Evolutionary conservation across 2,113 vertebrate species (phyloP), one percentile per base, ranked within the genome.

Genomic region (Prietella phreatophila): DNA sequence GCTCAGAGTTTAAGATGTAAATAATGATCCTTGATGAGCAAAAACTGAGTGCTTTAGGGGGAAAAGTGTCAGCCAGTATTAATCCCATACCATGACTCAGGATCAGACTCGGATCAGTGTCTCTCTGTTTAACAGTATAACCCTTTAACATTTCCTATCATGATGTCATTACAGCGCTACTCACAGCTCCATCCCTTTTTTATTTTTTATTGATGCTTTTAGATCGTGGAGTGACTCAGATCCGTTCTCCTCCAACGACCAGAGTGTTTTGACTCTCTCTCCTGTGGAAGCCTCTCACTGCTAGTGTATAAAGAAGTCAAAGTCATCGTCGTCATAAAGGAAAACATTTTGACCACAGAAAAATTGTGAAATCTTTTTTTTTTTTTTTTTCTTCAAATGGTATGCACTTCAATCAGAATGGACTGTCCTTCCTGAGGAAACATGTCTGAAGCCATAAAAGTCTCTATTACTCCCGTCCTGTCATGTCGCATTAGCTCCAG

Each of bases 241-340:
- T 90, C 97, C 96, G 92, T 96, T 96, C 96, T 97, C 92, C 96
- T 95, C 97, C 95, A 98, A 95, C 93, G 97, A 99, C 95, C 96
- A 96, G 92, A 99, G 96, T 95, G 95, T 99, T 96, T 88, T 99
- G 96, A 98, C 98, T 82, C 97, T 99, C 94, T 97, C 97, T 80
- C 95, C 97, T 93, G 95, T 99, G 94, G 98, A 99, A 92, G 96
- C 95, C 69, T 58, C 95, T 92, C 94, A 95, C 94, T 98, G 96
- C 94, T 98, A 96, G 96, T 87, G 71, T 87, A 90, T 60, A 61
- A 82, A 42, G 80, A 36, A 14, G 11, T 61, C 55, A 2, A 36
- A 36, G 1, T 61, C 56, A 3, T n/a, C 27, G 2, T 81, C 73
- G 15, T 78, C 82, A 76, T 39, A 58, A 56, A 76, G 58, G 75